Conservation (phyloP, 2,888 invertebrate genomes). For the Chrysopilus asiliformis region DNA sequence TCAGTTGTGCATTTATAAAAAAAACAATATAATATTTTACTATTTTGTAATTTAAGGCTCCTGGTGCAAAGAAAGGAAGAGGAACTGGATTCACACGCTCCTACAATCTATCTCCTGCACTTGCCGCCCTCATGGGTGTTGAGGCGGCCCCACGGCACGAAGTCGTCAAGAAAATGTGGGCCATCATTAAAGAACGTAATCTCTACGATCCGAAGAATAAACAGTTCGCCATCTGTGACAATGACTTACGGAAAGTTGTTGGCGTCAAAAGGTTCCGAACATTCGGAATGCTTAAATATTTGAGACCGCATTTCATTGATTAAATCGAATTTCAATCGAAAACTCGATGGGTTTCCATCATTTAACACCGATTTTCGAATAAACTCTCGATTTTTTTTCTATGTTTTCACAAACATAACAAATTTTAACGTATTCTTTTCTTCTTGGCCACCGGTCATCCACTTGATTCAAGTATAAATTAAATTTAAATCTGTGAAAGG, state of each 20-base stretch:
- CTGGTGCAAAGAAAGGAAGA: conserved; percentile 38
- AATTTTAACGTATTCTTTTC: too few relatives aligned
- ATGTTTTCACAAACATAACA: too few relatives aligned
- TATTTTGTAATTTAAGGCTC: conserved; percentile 19
- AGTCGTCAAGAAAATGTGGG: conserved; percentile 83
- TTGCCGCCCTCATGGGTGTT: conserved; percentile 67
- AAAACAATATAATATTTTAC: not conserved
- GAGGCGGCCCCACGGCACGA: conserved; percentile 77
- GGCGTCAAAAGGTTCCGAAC: conserved; percentile 86
- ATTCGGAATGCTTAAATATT: conserved; percentile 94
- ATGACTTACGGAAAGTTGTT: conserved; percentile 75
- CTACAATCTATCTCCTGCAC: conserved; percentile 69
- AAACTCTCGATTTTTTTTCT: too few relatives aligned
- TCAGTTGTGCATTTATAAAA: conserved; percentile 4
- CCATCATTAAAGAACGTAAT: conserved; percentile 76
- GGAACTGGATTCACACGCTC: conserved; percentile 74
- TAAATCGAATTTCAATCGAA: not conserved
- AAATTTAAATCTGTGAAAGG: too few relatives aligned
- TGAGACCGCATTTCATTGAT: conserved; percentile 67
- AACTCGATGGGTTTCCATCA: not conserved
- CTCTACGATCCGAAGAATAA: conserved; percentile 89
- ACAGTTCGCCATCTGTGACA: conserved; percentile 89
- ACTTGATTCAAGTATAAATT: too few relatives aligned
- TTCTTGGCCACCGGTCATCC: too few relatives aligned
- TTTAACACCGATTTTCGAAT: too few relatives aligned